Evolutionary conservation across 2,113 vertebrate genomes (phyloP), one percentile per base, ranked within the genome.

Genomic region (Colossoma macropomum): DNA sequence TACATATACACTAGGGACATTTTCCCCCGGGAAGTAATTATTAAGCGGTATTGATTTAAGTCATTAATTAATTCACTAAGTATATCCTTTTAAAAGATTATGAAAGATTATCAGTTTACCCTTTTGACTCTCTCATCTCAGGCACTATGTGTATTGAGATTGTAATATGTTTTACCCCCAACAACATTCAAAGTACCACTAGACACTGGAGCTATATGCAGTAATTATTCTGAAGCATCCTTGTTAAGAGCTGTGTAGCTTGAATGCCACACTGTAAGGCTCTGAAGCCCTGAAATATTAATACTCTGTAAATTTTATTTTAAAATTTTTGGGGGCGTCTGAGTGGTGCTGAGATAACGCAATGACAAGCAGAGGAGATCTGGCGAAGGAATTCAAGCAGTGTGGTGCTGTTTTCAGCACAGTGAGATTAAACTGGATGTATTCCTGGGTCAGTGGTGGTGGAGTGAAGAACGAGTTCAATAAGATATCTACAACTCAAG

Each of bases 1-100:
- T 89, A 89, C 83, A 86, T 87, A 84, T 73, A 86, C 90, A 89
- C 90, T 70, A 79, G 89, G 90, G 92, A 91, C 90, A 79, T 68
- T 84, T 81, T 76, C 88, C 86, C 87, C 86, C 60, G 73, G 85
- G 90, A 88, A 90, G 84, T 89, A 90, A 89, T 91, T 90, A 92
- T 86, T 85, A 85, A 81, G 83, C 76, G 82, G 75, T 85, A 86
- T 89, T 90, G 82, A 92, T 92, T 92, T 89, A 88, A 83, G 88
- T 87, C 74, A 84, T 78, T 89, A 88, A 92, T 92, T 89, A 91
- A 89, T 88, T 84, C 85, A 79, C 59, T 50, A 76, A 84, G 84
- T 84, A 84, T 90, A 75, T 81, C 74, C 30, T 66, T 30, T 76
- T 65, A 48, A 63, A 85, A 80, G 60, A 80, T 84, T 72, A 63